phyloP scores from a whole-genome alignment of 2,797 vertebrate genomes.

The Telmatherina bonti region DNA sequence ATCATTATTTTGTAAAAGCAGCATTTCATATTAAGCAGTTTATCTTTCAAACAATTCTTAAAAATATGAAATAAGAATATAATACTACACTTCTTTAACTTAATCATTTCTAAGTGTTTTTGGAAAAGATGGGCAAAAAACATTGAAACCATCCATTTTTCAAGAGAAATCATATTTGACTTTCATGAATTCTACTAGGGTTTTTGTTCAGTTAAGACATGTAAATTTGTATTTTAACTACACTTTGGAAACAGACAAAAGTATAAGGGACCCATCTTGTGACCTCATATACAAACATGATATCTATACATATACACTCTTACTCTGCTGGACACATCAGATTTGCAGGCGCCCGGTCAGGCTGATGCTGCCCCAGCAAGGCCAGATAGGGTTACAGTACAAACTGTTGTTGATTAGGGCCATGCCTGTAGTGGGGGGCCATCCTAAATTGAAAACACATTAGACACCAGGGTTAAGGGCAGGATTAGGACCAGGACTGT shows the following conservation, averaged over 20 bases:
- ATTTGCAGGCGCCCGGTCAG: constrained; percentile 73
- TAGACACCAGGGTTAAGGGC: constrained; percentile 75
- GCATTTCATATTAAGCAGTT: background rate
- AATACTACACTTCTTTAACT: background rate
- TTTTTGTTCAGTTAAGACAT: constrained; percentile 8
- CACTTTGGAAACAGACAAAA: constrained; percentile 41
- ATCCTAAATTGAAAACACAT: constrained; percentile 88
- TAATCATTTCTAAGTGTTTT: background rate
- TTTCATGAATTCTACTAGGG: constrained; percentile 7
- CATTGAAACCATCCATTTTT: background rate
- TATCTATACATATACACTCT: constrained; percentile 49
- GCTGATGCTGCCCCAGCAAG: constrained; percentile 71
- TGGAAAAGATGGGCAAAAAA: background rate
- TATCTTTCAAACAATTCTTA: background rate
- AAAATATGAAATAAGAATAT: background rate
- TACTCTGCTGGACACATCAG: constrained; percentile 71
- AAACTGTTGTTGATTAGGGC: constrained; percentile 88
- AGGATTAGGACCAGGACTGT: constrained; percentile 76
- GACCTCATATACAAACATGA: constrained; percentile 73
- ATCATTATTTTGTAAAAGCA: background rate
- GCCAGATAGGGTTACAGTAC: constrained; percentile 84
- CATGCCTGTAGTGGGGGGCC: constrained; percentile 75
- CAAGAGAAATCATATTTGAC: background rate
- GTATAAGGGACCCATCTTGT: constrained; percentile 55
- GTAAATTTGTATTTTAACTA: constrained; percentile 38